These are phyloP conservation scores for Aphidoletes aphidimyza DNA, from an alignment of 2,888 invertebrate genomes.

Conservation along the genomic window DNA sequence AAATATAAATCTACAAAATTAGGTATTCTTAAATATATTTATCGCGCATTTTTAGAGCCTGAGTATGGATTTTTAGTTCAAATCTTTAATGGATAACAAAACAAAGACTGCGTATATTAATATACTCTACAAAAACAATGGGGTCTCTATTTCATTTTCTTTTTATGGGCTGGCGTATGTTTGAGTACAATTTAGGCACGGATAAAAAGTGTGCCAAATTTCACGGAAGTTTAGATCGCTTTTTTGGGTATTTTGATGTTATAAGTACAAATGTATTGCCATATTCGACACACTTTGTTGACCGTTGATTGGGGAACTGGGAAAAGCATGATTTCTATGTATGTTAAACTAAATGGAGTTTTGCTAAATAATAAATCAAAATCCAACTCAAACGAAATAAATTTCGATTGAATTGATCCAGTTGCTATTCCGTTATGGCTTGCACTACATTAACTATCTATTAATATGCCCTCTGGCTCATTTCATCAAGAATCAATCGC, in stretches of 20 bases:
- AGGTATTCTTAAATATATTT: background rate
- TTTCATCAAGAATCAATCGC: background rate
- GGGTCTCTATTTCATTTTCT: background rate
- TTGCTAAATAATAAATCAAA: background rate
- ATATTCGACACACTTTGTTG: too few relatives aligned
- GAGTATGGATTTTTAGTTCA: conserved; percentile 16
- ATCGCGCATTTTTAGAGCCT: conserved; percentile 15
- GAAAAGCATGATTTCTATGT: background rate
- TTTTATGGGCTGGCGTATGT: background rate
- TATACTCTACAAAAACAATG: background rate
- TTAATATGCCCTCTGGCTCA: background rate
- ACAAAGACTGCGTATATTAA: too few relatives aligned
- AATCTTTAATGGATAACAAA: background rate
- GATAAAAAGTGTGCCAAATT: too few relatives aligned
- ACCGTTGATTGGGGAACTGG: too few relatives aligned
- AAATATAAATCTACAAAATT: conserved; percentile 15
- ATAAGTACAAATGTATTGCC: too few relatives aligned
- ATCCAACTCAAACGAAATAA: background rate
- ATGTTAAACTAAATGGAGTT: conserved; percentile 15
- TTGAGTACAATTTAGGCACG: conserved; percentile 33
- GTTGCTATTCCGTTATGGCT: background rate
- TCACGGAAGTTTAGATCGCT: too few relatives aligned
- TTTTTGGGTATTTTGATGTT: too few relatives aligned
- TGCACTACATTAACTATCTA: conserved; percentile 29
- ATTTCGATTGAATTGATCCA: background rate